These are phyloP conservation scores for Hypselothyrea guttata DNA, from an alignment of 2,888 invertebrate species.

Conservation along the genomic window DNA sequence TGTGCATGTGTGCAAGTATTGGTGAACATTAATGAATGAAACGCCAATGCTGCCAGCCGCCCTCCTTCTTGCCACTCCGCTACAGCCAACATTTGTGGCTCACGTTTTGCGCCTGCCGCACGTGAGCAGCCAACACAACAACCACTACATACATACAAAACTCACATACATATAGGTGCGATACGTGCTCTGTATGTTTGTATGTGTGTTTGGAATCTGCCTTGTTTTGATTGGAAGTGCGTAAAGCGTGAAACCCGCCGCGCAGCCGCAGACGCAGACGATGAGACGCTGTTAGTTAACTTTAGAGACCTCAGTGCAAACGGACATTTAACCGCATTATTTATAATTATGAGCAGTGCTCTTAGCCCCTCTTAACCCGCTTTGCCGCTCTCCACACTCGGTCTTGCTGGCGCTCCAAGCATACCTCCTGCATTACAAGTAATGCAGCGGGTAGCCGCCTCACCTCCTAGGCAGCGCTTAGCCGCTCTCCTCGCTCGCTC, in stretches of 20 bases:
- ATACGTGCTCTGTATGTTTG: not conserved
- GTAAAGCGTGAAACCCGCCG: conserved; percentile 34
- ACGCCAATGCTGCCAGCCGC: conserved; percentile 65
- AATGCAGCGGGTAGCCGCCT: too few relatives aligned
- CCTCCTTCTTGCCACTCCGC: conserved; percentile 6
- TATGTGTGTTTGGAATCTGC: conserved; percentile 6
- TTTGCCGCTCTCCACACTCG: too few relatives aligned
- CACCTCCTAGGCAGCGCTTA: too few relatives aligned
- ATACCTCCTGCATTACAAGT: too few relatives aligned
- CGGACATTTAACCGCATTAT: too few relatives aligned
- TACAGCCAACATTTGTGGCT: conserved; percentile 21
- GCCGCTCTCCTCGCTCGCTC: too few relatives aligned
- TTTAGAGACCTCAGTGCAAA: too few relatives aligned
- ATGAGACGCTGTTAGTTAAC: too few relatives aligned
- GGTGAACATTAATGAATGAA: conserved; percentile 72
- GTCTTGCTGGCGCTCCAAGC: too few relatives aligned
- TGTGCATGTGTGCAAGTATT: conserved; percentile 18
- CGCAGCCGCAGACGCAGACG: conserved; percentile 48
- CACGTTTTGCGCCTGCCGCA: conserved; percentile 53
- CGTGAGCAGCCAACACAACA: conserved; percentile 51
- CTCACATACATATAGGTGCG: not conserved
- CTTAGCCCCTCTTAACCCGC: too few relatives aligned
- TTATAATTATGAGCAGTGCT: too few relatives aligned
- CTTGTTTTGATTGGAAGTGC: conserved; percentile 56
- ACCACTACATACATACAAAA: conserved; percentile 2